phyloP scores from a whole-genome alignment of 2,888 invertebrate genomes.

The Salpingus planirostris region DNA sequence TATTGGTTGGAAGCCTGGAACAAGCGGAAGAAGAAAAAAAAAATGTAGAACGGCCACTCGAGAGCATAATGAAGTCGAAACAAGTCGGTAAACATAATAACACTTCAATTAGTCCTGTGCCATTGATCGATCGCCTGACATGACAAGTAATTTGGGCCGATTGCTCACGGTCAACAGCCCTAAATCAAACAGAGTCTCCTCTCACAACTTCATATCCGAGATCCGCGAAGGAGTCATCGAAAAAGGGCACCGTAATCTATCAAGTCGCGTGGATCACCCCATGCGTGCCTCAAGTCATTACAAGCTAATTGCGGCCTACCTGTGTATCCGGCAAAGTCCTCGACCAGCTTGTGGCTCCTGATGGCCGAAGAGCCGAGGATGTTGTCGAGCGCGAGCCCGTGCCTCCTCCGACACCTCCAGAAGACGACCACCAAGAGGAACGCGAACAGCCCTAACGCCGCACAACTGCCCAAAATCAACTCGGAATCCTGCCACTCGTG shows the following conservation, averaged over 20 bases:
- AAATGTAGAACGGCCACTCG: slow-evolving; percentile 1
- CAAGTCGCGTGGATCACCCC: slow-evolving; percentile 11
- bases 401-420: slow-evolving; percentile 51
- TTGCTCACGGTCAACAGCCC: slow-evolving; percentile 19
- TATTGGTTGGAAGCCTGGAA: slow-evolving; percentile 52
- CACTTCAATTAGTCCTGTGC: slow-evolving; percentile 25
- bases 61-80: slow-evolving; percentile 2
- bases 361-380: slow-evolving; percentile 53
- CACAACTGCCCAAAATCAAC: slow-evolving; percentile 50
- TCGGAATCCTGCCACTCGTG: slow-evolving; percentile 49
- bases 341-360: slow-evolving; percentile 52
- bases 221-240: slow-evolving; percentile 15
- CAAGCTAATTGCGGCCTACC: slow-evolving; percentile 15
- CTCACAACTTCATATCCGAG: too few species aligned
- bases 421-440: slow-evolving; percentile 47
- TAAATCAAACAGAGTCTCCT: slow-evolving; percentile 18
- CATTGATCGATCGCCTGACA: slow-evolving; percentile 21
- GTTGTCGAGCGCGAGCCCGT: slow-evolving; percentile 45
- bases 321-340: slow-evolving; percentile 44
- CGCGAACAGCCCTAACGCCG: slow-evolving; percentile 44
- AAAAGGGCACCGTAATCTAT: slow-evolving; percentile 6
- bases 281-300: too few species aligned
- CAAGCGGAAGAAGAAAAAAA: too few species aligned
- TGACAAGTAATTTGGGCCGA: slow-evolving; percentile 25
- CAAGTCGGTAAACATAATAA: slow-evolving; percentile 11